A percentile compares a stretch with the other conserved stretches of the same genome.
These are phyloP conservation scores for Himalopsyche anomala DNA, from an alignment of 2,888 invertebrate genomes.

Conservation along the genomic window DNA sequence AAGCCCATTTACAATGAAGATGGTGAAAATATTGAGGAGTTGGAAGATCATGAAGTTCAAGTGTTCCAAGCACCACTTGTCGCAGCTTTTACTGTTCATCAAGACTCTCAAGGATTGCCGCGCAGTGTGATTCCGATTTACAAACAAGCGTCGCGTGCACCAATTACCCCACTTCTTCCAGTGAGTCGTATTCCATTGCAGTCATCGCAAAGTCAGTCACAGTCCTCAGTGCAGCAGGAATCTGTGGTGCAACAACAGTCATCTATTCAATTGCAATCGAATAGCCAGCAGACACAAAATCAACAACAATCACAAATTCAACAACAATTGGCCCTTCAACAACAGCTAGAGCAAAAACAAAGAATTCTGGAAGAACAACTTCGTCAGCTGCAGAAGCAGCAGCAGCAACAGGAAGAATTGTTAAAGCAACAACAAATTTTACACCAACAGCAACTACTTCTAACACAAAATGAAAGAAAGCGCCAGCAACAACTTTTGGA, in stretches of 20 bases:
- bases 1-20: conserved; percentile 83
- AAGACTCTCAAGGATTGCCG: conserved; percentile 87
- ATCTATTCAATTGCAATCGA: background rate
- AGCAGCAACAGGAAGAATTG: conserved; percentile 83
- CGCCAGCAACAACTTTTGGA: conserved; percentile 68
- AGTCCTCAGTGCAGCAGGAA: conserved; percentile 55
- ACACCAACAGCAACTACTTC: conserved; percentile 71
- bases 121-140: conserved; percentile 87
- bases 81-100: conserved; percentile 90
- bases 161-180: conserved; percentile 62
- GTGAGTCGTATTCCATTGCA: conserved; percentile 39
- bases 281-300: conserved; percentile 46
- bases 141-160: conserved; percentile 72
- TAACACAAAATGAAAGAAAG: conserved; percentile 73
- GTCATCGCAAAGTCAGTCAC: conserved; percentile 49
- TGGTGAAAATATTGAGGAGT: conserved; percentile 82
- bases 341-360: conserved; percentile 81
- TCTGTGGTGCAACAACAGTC: conserved; percentile 47
- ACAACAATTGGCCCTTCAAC: conserved; percentile 72
- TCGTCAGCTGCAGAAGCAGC: conserved; percentile 80
- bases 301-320: conserved; percentile 64
- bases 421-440: conserved; percentile 81
- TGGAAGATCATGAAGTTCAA: conserved; percentile 84
- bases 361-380: conserved; percentile 83
- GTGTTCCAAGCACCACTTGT: conserved; percentile 89